Conservation (phyloP, 1,140 invertebrate genomes). For the Linepithema humile region DNA sequence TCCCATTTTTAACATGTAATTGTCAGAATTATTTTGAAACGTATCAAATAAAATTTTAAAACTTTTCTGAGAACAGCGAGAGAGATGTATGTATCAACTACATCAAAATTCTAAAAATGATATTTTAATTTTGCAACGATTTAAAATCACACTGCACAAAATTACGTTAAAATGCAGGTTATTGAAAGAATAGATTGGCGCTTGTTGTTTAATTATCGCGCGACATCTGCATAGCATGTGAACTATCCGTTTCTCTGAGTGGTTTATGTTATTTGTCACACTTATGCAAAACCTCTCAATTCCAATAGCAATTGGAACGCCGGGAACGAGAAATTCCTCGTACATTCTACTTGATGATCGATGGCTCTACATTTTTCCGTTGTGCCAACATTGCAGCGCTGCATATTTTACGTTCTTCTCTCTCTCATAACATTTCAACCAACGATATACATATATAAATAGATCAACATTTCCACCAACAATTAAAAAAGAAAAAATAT, state of each 20-base stretch:
- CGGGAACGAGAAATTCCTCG: slow-evolving; percentile 4
- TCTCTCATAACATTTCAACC: neutral
- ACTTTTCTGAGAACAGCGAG: no score
- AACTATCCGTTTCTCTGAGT: neutral
- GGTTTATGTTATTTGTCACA: neutral
- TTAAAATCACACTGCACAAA: no score
- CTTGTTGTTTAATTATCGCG: no score
- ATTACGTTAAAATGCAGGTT: no score
- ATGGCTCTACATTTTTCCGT: neutral
- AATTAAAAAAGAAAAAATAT: no score
- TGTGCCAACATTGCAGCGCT: neutral
- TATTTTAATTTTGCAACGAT: no score
- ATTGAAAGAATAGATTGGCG: no score
- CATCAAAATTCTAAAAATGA: no score
- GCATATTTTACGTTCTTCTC: neutral
- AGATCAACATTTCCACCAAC: neutral
- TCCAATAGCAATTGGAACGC: neutral
- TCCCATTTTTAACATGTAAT: no score
- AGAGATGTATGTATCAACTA: no score
- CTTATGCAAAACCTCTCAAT: neutral
- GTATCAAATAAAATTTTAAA: no score
- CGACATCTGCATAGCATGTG: neutral
- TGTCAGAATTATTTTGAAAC: no score
- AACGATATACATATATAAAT: neutral
- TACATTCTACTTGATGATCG: neutral